Base-by-base conservation (phyloP, 2,888 invertebrate genomes). In the Mythimna impura region DNA sequence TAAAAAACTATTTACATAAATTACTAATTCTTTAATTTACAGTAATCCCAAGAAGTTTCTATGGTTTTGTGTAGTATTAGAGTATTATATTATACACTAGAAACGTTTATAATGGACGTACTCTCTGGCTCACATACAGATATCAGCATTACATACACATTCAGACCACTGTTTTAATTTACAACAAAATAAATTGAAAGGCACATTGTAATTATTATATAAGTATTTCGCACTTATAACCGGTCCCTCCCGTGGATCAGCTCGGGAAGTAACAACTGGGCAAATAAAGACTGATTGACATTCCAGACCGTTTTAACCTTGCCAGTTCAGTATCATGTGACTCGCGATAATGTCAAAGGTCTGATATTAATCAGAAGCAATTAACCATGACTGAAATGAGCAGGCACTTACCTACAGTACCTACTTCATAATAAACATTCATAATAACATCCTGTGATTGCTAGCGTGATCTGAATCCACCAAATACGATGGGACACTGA, bases 1-100 rank as follows among this genome's bases (percentile, higher is more conserved):
- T 84, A 71, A 62, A 82, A 79, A 80, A 76, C 84, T 81, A 81
- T 81, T 80, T 80, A 84, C 80, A 80, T 76, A 84, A 81, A 80
- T 47, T 57, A 70, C 67, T 84, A 71, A 50, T 62, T 22, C 22
- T 62, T 84, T 57, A 75, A 70, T 67, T 70, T 76, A 81, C 70
- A 64, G 55, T 80, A 57, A 69, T 22, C 43, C 70, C 67, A 40
- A 68, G 64, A 84, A 76, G 64, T 70, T 61, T 84, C 58, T 55
- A 81, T 55, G 36, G 60, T 55, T 47, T 76, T 62, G 84, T 78
- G 79, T 62, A 61, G 82, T 76, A 82, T 82, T 84, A 84, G 52
- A 81, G 82, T 81, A 84, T 50, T 58, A 81, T 67, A 85, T 70
- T 71, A 40, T 54, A 58, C 50, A 30, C 55, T 61, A 40, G 64